Evolutionary conservation across 1,140 invertebrate species (phyloP).

Genomic region (Drosophila kepulauana): DNA sequence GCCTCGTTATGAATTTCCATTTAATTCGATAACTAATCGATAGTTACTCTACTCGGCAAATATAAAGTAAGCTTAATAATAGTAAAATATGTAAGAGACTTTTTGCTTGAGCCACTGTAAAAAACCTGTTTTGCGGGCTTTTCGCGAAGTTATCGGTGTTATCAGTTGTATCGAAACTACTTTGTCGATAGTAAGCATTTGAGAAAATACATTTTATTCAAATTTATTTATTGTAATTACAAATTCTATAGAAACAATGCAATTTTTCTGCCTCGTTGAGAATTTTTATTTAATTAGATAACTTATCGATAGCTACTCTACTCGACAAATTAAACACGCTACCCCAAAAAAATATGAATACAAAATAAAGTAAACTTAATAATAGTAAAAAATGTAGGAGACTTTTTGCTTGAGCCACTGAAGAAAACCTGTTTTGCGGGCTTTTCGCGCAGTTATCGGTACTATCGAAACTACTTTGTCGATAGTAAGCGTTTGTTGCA

Average conservation of each 20-base stretch:
- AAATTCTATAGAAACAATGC: conserved; percentile 62
- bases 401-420: conserved; percentile 62
- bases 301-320: background rate
- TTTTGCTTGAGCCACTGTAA: conserved; percentile 59
- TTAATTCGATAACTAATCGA: conserved; percentile 5
- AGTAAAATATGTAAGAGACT: conserved; percentile 48
- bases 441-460: background rate
- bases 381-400: conserved; percentile 42
- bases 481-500: background rate
- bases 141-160: background rate
- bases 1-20: background rate
- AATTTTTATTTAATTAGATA: background rate
- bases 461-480: background rate
- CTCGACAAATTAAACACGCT: background rate
- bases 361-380: background rate
- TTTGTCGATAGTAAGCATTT: conserved; percentile 13
- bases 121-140: conserved; percentile 19
- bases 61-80: conserved; percentile 4
- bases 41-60: background rate
- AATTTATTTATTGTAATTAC: conserved; percentile 83
- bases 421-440: conserved; percentile 17
- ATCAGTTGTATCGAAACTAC: too few species aligned
- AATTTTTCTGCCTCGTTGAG: background rate
- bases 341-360: background rate
- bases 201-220: conserved; percentile 82